phyloP scores from a whole-genome alignment of 2,797 vertebrate species.

The Phylloscopus collybita region DNA sequence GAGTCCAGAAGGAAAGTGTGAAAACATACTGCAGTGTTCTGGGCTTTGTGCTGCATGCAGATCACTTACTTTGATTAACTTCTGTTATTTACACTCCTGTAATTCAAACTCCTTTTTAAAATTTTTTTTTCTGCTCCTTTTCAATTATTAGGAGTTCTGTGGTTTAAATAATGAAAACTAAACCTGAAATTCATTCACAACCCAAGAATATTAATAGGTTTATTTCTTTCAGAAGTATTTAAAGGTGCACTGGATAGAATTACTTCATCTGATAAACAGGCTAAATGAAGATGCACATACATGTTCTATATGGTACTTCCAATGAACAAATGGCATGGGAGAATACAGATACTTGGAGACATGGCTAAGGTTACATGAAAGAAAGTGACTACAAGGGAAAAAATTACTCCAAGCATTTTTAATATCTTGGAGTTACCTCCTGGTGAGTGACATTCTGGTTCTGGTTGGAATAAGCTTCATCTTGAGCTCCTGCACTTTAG shows the following conservation, averaged over 20 bases:
- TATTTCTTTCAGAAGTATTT: not conserved
- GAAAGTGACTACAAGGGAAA: not conserved
- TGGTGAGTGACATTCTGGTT: not conserved
- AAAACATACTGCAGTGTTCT: conserved; percentile 16
- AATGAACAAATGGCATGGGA: not conserved
- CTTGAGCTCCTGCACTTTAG: not conserved
- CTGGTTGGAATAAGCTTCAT: not conserved
- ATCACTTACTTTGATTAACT: conserved; percentile 10
- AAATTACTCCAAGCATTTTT: not conserved
- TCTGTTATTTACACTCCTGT: not conserved
- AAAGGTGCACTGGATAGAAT: not conserved
- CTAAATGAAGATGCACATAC: not conserved
- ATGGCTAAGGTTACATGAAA: not conserved
- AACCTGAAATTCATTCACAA: not conserved
- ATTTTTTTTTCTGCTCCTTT: not conserved
- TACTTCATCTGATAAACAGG: not conserved
- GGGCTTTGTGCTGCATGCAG: not conserved
- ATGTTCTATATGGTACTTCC: not conserved
- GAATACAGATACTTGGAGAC: not conserved
- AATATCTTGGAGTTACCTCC: not conserved
- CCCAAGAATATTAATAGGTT: not conserved
- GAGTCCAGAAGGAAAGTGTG: conserved; percentile 22
- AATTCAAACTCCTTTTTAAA: not conserved
- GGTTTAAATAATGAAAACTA: not conserved
- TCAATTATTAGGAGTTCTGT: not conserved